phyloP scores from a whole-genome alignment of 2,888 invertebrate species.

The Lingula anatina region DNA sequence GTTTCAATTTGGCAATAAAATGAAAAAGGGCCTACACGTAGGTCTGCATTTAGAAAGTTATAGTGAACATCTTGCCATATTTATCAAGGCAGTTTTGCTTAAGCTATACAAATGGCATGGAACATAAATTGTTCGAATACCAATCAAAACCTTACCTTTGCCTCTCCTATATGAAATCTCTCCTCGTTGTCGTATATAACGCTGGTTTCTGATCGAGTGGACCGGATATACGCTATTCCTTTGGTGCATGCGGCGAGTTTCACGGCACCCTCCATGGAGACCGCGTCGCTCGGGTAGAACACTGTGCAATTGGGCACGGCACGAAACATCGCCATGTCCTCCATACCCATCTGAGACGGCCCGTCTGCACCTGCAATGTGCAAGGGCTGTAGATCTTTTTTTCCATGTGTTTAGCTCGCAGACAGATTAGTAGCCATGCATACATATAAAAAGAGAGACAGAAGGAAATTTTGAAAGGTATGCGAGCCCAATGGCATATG shows the following conservation, averaged over 20 bases:
- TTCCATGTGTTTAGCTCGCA: background rate
- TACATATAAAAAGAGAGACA: no score
- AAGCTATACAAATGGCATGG: no score
- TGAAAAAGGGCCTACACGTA: no score
- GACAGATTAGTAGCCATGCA: background rate
- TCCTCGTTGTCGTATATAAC: constrained; percentile 80
- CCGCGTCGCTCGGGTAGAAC: constrained; percentile 77
- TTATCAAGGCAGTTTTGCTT: no score
- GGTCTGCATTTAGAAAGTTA: no score
- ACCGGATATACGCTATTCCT: constrained; percentile 89
- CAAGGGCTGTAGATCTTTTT: background rate
- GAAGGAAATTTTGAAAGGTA: no score
- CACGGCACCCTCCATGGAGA: constrained; percentile 83
- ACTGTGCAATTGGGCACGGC: constrained; percentile 67
- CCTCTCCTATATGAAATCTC: constrained; percentile 64
- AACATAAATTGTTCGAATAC: no score
- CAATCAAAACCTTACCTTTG: no score
- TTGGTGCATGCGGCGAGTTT: constrained; percentile 89
- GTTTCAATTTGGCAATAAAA: no score
- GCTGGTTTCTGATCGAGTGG: constrained; percentile 80
- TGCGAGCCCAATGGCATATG: no score
- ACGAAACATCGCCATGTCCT: constrained; percentile 91
- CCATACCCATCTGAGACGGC: constrained; percentile 95
- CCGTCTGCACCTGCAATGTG: constrained; percentile 68
- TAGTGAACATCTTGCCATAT: no score